phyloP scores from a whole-genome alignment of 2,113 vertebrate species.

The Protobothrops flavoviridis region DNA sequence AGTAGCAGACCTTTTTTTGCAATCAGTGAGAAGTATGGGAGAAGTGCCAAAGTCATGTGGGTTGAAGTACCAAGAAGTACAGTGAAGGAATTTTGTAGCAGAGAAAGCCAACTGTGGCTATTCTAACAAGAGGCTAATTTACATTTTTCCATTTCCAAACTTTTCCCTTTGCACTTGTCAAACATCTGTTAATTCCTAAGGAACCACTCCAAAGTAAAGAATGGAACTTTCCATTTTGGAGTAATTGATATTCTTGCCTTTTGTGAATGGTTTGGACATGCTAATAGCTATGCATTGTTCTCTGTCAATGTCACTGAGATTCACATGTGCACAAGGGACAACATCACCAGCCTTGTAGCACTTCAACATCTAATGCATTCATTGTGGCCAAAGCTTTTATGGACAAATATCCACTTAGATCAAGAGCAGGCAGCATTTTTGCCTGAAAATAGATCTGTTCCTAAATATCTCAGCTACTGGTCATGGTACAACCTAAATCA shows the following conservation, averaged over 20 bases:
- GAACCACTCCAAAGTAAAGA: neutral
- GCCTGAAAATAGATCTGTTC: neutral
- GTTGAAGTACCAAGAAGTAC: neutral
- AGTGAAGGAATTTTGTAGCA: neutral
- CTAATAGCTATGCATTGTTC: neutral
- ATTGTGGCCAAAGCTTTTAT: neutral
- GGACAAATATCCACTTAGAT: neutral
- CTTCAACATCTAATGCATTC: neutral
- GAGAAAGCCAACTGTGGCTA: neutral
- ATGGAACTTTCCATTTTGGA: neutral
- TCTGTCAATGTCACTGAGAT: neutral
- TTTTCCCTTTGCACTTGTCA: neutral
- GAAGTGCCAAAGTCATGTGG: neutral
- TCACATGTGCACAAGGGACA: neutral
- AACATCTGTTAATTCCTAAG: neutral
- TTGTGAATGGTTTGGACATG: neutral
- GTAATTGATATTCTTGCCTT: neutral
- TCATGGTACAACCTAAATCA: neutral
- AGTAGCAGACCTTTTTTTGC: neutral
- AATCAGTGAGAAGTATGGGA: neutral
- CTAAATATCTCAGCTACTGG: neutral
- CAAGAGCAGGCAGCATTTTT: neutral
- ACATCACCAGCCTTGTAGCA: neutral
- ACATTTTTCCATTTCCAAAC: neutral
- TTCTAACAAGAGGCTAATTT: neutral